phyloP scores from a whole-genome alignment of 2,888 invertebrate genomes.

The Petrolisthes manimaculis region DNA sequence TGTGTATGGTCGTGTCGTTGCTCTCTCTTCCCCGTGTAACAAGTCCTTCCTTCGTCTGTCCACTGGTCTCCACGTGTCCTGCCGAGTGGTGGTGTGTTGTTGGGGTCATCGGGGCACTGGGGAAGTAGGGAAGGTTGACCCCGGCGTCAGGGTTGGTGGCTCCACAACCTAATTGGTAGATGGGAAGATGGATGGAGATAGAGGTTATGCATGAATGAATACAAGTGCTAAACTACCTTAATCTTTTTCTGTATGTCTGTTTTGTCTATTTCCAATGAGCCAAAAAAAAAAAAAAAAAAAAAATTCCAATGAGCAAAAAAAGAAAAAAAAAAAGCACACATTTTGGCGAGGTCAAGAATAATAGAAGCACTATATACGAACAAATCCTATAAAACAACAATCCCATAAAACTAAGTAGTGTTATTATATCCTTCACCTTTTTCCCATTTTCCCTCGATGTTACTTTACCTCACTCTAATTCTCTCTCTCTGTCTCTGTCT shows the following conservation, averaged over 20 bases:
- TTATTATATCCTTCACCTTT: background rate
- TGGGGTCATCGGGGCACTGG: background rate
- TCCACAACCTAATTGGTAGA: background rate
- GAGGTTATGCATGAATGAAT: background rate
- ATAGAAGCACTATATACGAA: too few relatives aligned
- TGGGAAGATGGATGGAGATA: conserved; percentile 1
- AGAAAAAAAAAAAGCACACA: too few relatives aligned
- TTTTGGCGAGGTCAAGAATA: too few relatives aligned
- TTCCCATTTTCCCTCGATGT: background rate
- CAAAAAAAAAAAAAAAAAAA: too few relatives aligned
- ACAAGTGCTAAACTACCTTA: background rate
- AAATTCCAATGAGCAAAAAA: too few relatives aligned
- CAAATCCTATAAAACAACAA: background rate
- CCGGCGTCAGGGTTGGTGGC: background rate
- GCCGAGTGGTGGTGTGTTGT: background rate
- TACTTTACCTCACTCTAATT: background rate
- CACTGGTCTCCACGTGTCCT: background rate
- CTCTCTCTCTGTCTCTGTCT: conserved; percentile 16
- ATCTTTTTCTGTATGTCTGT: background rate
- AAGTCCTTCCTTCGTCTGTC: background rate
- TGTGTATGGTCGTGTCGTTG: background rate
- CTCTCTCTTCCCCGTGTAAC: background rate
- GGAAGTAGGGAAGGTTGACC: background rate
- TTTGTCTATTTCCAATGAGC: background rate
- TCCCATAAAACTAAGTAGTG: background rate